Evolutionary conservation across 2,797 vertebrate genomes (phyloP), one percentile per base, ranked within the genome.

Genomic region (Hemitrygon akajei): DNA sequence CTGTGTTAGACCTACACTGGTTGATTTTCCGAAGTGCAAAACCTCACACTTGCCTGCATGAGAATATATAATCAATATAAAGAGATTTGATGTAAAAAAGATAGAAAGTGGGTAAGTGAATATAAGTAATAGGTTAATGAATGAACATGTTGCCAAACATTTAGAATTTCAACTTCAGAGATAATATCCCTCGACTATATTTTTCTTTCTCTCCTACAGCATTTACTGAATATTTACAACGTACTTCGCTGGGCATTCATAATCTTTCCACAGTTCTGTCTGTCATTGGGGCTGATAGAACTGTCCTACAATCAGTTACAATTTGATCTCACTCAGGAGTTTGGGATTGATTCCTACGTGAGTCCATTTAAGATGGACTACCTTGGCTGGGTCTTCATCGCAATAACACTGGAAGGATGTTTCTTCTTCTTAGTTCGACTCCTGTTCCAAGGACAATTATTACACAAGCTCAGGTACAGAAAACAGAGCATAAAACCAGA

Each of bases 271-370:
- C 96, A 96, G 30, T 97, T 97, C 95, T 97, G 96, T 94, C 95
- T 97, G 94, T 96, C 96, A 4, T 96, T 97, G 79, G 97, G 96
- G 3, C 95, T 97, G 93, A 95, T 96, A 87, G 96, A 97, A 63
- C 96, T 97, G 92, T 96, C 96, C 0, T 97, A 97, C 63, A 96
- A 96, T 75, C 96, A 97, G 87, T 96, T 97, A 93, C 96, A 95
- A 0, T 96, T 96, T 86, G 96, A 97, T 93, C 94, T 97, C 69
- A 95, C 96, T 25, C 95, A 95, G 56, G 95, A 71, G 77, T 95
- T 97, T 3, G 96, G 96, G 94, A 81, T 96, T 27, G 95, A 96
- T 94, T 95, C 96, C 0, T 97, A 97, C 0, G 95, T 95, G 79
- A 97, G 95, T 81, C 96, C 96, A 7, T 97, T 97, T 94, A 94